Percentiles rank a stretch among this genome's conserved stretches.
Conservation (phyloP, 2,888 invertebrate species). For the Shargacucullia verbasci region DNA sequence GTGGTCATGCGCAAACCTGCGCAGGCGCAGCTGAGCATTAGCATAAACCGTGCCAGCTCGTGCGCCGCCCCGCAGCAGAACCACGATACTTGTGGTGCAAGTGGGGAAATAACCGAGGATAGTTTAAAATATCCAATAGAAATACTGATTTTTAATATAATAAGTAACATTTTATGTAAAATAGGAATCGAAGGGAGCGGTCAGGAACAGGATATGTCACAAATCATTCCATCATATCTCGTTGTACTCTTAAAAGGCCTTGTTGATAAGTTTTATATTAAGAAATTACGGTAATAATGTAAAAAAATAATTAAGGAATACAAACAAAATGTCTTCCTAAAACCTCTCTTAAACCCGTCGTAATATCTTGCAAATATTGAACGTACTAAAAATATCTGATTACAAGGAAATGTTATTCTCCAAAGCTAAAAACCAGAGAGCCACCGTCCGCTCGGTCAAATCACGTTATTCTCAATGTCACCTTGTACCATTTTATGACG, state of each 20-base stretch:
- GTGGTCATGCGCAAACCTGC: constrained; percentile 73
- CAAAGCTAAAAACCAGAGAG: constrained; percentile 36
- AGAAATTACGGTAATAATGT: too few relatives aligned
- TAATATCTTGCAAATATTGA: constrained; percentile 44
- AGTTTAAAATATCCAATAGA: constrained; percentile 27
- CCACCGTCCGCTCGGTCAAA: constrained; percentile 60
- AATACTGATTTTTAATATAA: background rate
- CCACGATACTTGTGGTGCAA: constrained; percentile 55
- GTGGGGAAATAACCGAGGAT: constrained; percentile 44
- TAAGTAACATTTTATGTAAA: constrained; percentile 3
- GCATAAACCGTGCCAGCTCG: constrained; percentile 79
- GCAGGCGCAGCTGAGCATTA: constrained; percentile 67
- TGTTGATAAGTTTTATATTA: too few relatives aligned
- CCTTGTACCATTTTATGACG: constrained; percentile 65
- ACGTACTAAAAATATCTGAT: constrained; percentile 41
- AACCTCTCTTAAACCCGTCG: constrained; percentile 31
- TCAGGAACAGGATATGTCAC: background rate
- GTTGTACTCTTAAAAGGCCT: too few relatives aligned
- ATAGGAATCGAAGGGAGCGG: background rate
- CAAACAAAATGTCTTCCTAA: constrained; percentile 7
- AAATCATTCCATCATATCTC: background rate
- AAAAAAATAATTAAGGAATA: too few relatives aligned
- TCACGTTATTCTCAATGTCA: constrained; percentile 70
- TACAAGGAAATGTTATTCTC: constrained; percentile 57
- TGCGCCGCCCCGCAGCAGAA: constrained; percentile 63